Evolutionary conservation across 2,888 invertebrate genomes (phyloP).

Genomic region (Ptilodon capucinus): DNA sequence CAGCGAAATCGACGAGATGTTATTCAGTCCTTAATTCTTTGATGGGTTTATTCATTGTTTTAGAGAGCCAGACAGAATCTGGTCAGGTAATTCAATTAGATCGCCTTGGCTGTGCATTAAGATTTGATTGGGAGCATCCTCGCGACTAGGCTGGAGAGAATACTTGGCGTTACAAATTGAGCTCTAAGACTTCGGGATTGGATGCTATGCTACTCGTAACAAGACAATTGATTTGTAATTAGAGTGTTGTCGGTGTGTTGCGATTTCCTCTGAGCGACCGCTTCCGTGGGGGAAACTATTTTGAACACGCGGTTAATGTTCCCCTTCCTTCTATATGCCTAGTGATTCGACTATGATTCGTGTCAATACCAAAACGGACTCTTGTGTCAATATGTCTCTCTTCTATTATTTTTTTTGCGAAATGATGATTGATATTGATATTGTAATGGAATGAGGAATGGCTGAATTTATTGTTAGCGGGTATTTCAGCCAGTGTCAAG

Average conservation of each 20-base stretch:
- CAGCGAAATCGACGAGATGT: not conserved
- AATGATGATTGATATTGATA: too few species aligned
- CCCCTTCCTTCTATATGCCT: not conserved
- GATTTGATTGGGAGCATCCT: conserved; percentile 66
- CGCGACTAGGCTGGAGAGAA: conserved; percentile 43
- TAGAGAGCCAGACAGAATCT: conserved; percentile 43
- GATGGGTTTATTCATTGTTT: conserved; percentile 28
- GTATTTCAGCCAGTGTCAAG: too few species aligned
- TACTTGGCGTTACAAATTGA: conserved; percentile 37
- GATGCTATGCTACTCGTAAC: conserved; percentile 30
- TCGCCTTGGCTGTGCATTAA: conserved; percentile 50
- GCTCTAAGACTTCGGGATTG: conserved; percentile 18
- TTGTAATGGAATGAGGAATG: too few species aligned
- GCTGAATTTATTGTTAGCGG: too few species aligned
- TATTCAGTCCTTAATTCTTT: conserved; percentile 3
- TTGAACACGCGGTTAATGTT: not conserved
- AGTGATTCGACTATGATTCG: too few species aligned
- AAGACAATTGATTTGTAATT: conserved; percentile 54
- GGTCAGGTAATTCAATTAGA: conserved; percentile 64
- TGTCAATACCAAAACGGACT: too few species aligned
- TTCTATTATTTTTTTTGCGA: too few species aligned
- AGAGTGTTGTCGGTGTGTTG: conserved; percentile 28
- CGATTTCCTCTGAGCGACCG: conserved; percentile 21
- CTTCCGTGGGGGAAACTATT: conserved; percentile 4
- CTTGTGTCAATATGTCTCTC: too few species aligned